Evolutionary conservation across 2,888 invertebrate genomes (phyloP).

Genomic region (Ditula angustiorana): DNA sequence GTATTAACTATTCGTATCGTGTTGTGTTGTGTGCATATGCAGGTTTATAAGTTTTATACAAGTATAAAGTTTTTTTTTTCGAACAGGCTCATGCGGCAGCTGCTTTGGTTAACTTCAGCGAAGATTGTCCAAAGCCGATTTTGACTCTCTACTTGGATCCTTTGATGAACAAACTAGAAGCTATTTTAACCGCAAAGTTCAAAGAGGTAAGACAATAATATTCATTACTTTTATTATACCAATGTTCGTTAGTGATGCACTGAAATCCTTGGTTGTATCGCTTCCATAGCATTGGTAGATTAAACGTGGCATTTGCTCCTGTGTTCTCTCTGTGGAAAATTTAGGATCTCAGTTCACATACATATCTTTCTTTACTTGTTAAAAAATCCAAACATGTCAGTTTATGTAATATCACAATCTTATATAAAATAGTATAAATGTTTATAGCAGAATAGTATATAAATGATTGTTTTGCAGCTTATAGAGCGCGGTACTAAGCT

Average conservation of each 20-base stretch:
- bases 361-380: constrained; percentile 53
- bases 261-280: constrained; percentile 58
- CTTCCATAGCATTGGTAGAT: constrained; percentile 84
- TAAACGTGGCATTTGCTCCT: constrained; percentile 77
- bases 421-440: too few species aligned
- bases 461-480: constrained; percentile 77
- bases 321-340: constrained; percentile 68
- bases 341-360: constrained; percentile 80
- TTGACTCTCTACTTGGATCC: constrained; percentile 95
- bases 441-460: too few species aligned
- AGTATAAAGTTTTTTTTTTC: too few species aligned
- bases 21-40: too few species aligned
- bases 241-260: constrained; percentile 83
- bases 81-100: constrained; percentile 92
- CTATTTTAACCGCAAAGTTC: constrained; percentile 95
- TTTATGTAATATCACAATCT: too few species aligned
- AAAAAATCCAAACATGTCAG: neutral
- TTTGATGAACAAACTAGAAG: constrained; percentile 96
- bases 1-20: too few species aligned
- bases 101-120: constrained; percentile 99
- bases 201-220: constrained; percentile 88
- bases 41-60: too few species aligned
- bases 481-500: constrained; percentile 97
- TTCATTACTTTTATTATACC: constrained; percentile 48
- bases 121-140: constrained; percentile 98